Evolutionary conservation across 2,113 vertebrate species (phyloP).

Genomic region (Casuarius casuarius): DNA sequence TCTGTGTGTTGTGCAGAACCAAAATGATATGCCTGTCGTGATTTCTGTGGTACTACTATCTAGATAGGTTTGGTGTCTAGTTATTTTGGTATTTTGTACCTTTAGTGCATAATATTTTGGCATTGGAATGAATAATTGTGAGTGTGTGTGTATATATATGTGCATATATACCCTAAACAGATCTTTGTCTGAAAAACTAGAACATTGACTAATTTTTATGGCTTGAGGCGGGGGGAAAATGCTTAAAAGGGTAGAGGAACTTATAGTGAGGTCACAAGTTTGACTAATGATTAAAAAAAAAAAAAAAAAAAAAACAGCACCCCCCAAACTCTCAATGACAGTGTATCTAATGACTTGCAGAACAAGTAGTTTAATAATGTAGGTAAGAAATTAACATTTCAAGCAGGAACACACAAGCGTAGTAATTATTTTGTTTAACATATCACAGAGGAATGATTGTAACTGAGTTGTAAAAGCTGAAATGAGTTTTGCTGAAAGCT

Average conservation of each 20-base stretch:
- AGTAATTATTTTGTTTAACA: not conserved
- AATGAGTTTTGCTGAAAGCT: not conserved
- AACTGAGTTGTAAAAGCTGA: not conserved
- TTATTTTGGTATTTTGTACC: not conserved
- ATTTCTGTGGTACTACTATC: not conserved
- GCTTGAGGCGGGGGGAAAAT: not conserved
- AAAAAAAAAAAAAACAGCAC: not conserved
- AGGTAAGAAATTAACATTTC: not conserved
- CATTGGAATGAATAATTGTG: not conserved
- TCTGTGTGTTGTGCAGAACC: too few species aligned
- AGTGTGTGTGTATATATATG: accelerated
- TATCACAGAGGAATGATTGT: not conserved
- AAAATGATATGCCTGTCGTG: not conserved
- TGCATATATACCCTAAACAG: not conserved
- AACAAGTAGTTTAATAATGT: not conserved
- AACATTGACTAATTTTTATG: not conserved
- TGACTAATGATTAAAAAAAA: not conserved
- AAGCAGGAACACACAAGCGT: not conserved
- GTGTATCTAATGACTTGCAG: not conserved
- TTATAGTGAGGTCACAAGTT: not conserved
- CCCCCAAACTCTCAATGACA: accelerated
- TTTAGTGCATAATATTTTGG: not conserved
- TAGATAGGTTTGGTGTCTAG: not conserved
- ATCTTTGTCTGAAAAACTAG: not conserved
- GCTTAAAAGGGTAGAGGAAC: not conserved